These are phyloP conservation scores for Nineta flava DNA, from an alignment of 2,888 invertebrate species.

Conservation along the genomic window DNA sequence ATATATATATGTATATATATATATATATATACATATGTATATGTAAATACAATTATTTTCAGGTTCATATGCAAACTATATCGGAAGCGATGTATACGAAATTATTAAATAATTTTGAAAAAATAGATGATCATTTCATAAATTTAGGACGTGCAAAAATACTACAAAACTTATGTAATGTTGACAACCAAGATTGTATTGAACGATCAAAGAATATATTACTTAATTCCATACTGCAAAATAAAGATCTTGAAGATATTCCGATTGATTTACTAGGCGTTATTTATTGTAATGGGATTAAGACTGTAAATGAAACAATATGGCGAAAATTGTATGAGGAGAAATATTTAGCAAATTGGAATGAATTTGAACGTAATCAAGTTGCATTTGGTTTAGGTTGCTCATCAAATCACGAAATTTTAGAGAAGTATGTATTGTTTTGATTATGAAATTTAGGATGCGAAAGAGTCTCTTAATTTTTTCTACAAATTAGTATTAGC, in stretches of 20 bases:
- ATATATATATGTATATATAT: too few relatives aligned
- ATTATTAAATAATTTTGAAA: neutral
- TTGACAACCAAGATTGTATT: constrained; percentile 23
- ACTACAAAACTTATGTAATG: constrained; percentile 23
- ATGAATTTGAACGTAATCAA: neutral
- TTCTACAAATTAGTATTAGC: too few relatives aligned
- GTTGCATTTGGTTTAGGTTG: neutral
- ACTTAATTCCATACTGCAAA: neutral
- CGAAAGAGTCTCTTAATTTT: too few relatives aligned
- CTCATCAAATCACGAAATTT: neutral
- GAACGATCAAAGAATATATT: neutral
- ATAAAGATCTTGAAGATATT: constrained; percentile 16
- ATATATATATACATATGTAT: too few relatives aligned
- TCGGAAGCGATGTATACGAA: too few relatives aligned
- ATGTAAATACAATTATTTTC: too few relatives aligned
- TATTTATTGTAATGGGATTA: constrained; percentile 16
- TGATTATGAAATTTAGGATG: too few relatives aligned
- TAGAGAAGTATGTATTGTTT: neutral
- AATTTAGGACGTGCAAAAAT: constrained; percentile 19
- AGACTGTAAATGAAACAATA: constrained; percentile 23
- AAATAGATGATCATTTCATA: constrained; percentile 17
- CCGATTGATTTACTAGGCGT: constrained; percentile 10
- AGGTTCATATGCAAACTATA: too few relatives aligned
- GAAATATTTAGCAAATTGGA: neutral
- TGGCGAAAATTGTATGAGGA: neutral